Evolutionary conservation across 2,113 vertebrate species (phyloP), one percentile per base, ranked within the genome.

Genomic region (Atrichornis clamosus): DNA sequence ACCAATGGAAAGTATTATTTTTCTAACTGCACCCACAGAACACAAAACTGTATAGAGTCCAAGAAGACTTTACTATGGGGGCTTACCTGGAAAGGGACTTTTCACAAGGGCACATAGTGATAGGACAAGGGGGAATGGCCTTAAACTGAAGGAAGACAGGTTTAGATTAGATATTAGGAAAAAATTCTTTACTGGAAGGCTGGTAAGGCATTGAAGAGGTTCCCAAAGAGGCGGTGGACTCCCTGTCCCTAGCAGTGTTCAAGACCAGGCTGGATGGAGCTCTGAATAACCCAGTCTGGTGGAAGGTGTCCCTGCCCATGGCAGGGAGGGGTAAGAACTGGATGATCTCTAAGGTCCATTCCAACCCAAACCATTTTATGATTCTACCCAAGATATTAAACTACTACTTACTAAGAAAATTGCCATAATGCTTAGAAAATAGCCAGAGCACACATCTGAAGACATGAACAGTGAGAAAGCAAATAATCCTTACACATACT

Each of bases 231-330:
- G 28, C 0, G n/a, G 10, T 9, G 35, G 52, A 58, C 35, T 41
- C 52, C 10, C 30, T 0, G 0, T 39, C 28, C 19, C 28, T n/a
- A 33, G 23, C 46, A 55, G 18, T 55, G 15, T 13, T 53, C 47
- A 53, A 46, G 39, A 39, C 33, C 6, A 35, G 59, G 23, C 28
- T 62, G 39, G 39, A 62, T 8, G 12, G 47, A 62, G 47, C n/a
- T 39, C 47, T 46, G 39, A 70, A n/a, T 21, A 46, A 78, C 15
- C 55, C 20, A n/a, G n/a, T 41, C 56, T 30, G 15, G 46, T 19
- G 8, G 37, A 87, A 68, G 11, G 9, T 37, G 9, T 5, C 35
- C 22, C 64, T 41, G 35, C 18, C 32, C 24, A 26, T 12, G 21
- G 13, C 32, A 59, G 18, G 9, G 7, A 50, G 8, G 12, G 12